Evolutionary conservation across 2,888 invertebrate species (phyloP).

Genomic region (Phyllotreta striolata): DNA sequence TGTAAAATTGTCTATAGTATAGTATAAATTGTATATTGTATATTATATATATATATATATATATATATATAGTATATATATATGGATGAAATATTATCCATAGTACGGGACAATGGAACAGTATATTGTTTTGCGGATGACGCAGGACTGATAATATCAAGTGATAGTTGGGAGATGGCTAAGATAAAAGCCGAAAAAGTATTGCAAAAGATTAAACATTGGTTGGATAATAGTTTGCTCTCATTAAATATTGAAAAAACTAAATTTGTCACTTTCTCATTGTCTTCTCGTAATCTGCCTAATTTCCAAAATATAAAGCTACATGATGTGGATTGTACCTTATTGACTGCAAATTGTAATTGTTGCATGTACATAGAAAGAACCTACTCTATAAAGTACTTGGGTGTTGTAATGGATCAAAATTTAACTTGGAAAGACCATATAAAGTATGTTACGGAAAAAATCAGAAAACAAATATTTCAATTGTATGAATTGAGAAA

Average conservation of each 20-base stretch:
- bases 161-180: slow-evolving; percentile 1
- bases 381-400: neutral
- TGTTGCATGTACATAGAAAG: slow-evolving; percentile 4
- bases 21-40: too few relatives aligned
- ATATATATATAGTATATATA: too few relatives aligned
- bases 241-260: slow-evolving; percentile 10
- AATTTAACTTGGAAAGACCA: neutral
- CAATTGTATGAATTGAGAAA: neutral
- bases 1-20: too few relatives aligned
- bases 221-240: slow-evolving; percentile 14
- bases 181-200: slow-evolving; percentile 8
- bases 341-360: neutral
- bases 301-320: neutral
- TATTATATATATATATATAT: too few relatives aligned
- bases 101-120: too few relatives aligned
- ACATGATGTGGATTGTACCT: slow-evolving; percentile 7
- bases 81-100: too few relatives aligned
- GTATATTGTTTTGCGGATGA: slow-evolving; percentile 20
- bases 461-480: neutral
- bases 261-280: slow-evolving; percentile 5
- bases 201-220: slow-evolving; percentile 13
- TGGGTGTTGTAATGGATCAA: neutral
- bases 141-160: neutral
- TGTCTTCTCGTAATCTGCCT: slow-evolving; percentile 1
- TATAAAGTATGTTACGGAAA: neutral